phyloP scores from a whole-genome alignment of 2,113 vertebrate genomes.

The Chinchilla lanigera region DNA sequence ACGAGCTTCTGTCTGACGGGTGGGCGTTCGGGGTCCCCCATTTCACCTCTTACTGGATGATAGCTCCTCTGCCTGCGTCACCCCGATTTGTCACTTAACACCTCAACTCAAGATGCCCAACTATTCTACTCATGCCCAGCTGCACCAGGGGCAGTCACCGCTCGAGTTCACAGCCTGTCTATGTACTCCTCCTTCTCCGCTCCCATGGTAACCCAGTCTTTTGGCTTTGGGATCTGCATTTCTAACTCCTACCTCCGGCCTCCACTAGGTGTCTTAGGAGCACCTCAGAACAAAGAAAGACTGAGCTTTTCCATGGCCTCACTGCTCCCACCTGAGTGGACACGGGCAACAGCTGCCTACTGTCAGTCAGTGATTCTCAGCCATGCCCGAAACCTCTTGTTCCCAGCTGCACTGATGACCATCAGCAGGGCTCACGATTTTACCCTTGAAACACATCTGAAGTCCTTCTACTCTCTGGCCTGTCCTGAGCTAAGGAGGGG shows the following conservation, averaged over 20 bases:
- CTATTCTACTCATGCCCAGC: no score
- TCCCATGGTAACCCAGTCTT: neutral
- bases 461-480: neutral
- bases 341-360: neutral
- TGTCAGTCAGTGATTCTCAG: neutral
- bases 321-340: neutral
- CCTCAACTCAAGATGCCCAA: no score
- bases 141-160: neutral
- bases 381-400: neutral
- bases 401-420: neutral
- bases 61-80: neutral
- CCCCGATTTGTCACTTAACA: neutral
- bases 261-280: neutral
- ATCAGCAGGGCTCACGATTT: neutral
- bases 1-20: neutral
- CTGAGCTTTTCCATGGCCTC: neutral
- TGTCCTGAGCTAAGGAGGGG: neutral
- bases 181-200: neutral
- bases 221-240: neutral
- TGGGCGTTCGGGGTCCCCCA: neutral
- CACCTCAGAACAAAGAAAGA: slow-evolving; percentile 1
- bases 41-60: neutral
- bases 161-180: neutral
- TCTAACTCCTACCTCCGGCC: neutral
- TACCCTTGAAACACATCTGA: neutral